Evolutionary conservation across 2,113 vertebrate genomes (phyloP), one percentile per base, ranked within the genome.

Genomic region (Prietella phreatophila): DNA sequence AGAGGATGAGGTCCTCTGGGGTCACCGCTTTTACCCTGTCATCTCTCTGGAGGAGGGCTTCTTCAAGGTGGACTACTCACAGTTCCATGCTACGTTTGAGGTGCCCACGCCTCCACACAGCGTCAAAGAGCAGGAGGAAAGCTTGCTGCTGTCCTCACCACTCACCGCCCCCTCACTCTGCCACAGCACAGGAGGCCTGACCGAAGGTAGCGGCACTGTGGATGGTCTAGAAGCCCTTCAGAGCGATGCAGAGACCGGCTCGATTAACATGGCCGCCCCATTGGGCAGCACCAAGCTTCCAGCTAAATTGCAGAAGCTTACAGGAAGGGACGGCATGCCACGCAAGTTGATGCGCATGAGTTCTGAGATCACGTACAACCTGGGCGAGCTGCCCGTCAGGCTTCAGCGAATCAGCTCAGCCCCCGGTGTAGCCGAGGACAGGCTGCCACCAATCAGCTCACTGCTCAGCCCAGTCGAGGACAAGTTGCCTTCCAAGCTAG

Each of bases 11-110:
- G 98, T 99, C 91, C 96, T 99, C 27, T 99, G 98, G 98, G 98
- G 98, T 89, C 98, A 99, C 19, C 98, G 98, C 3, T 99, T 99
- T 95, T 99, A 96, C 79, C 98, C 98, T 0, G 98, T 99, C 0
- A 99, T 99, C 93, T 99, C 98, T 90, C 93, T 99, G 93, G 98
- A 99, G 89, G 98, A 99, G 81, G 98, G 98, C 4, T 99, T 99
- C 95, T 99, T 99, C 89, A 99, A 99, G 92, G 98, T 99, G 84
- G 98, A 99, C 94, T 99, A 99, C 87, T 99, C 98, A 5, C 98
- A 99, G 95, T 99, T 99, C 93, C 98, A 99, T 53, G 97, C 97
- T 61, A 99, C 98, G 0, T 99, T 99, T 63, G 98, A 99, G 96
- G 98, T 99, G 56, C 97, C 97, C 75, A 99, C 98, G 0, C 93